Percentiles rank a stretch among this genome's conserved stretches.
phyloP scores from a whole-genome alignment of 2,888 invertebrate genomes.

The Thera britannica region DNA sequence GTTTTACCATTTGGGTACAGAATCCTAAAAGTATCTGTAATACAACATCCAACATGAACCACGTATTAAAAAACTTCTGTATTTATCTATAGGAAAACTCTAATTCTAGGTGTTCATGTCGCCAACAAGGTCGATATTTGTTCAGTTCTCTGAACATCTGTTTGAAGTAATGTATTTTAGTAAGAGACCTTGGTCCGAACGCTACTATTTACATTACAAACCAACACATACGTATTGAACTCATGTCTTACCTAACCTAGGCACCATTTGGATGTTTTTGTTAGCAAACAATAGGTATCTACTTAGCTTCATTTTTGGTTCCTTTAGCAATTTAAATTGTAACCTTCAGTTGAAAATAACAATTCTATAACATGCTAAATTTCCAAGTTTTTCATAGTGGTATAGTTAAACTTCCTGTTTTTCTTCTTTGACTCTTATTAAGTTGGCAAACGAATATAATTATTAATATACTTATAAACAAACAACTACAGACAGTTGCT shows the following conservation, averaged over 20 bases:
- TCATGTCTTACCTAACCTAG: not conserved
- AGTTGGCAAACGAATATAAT: too few relatives aligned
- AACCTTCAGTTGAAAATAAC: too few relatives aligned
- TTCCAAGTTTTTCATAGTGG: too few relatives aligned
- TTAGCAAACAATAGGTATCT: not conserved
- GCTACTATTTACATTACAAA: not conserved
- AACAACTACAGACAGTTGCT: too few relatives aligned
- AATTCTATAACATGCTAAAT: too few relatives aligned
- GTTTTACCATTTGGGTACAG: too few relatives aligned
- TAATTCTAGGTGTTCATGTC: not conserved
- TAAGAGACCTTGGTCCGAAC: slow-evolving; percentile 2
- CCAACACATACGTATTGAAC: not conserved
- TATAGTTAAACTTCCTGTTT: too few relatives aligned
- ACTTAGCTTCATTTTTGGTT: not conserved
- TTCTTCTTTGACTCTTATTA: too few relatives aligned
- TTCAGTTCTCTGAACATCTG: slow-evolving; percentile 6
- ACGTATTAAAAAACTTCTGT: too few relatives aligned
- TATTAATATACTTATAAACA: too few relatives aligned
- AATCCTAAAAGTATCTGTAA: too few relatives aligned
- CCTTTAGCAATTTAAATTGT: not conserved
- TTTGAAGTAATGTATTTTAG: not conserved
- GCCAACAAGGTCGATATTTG: not conserved
- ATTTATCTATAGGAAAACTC: not conserved
- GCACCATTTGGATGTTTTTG: not conserved
- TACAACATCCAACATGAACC: too few relatives aligned